These are phyloP conservation scores for Chaitophorus viminalis DNA, from an alignment of 2,888 invertebrate species.

Conservation along the genomic window DNA sequence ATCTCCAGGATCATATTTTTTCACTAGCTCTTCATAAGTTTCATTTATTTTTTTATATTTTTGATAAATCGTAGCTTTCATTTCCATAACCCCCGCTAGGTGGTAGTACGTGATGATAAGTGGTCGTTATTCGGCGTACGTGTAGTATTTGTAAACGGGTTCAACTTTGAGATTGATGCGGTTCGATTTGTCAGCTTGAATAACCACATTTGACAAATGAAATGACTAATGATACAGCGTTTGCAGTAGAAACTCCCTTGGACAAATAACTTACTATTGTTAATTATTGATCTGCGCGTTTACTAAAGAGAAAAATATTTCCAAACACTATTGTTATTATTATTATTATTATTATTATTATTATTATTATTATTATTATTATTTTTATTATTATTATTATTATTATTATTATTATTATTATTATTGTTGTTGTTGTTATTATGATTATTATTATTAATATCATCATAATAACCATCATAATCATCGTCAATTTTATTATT, in stretches of 20 bases:
- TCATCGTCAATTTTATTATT: no score
- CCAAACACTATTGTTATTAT: not conserved
- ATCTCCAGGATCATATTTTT: not conserved
- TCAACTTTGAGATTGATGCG: conserved; percentile 47
- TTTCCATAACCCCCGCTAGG: conserved; percentile 1
- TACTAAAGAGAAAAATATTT: not conserved
- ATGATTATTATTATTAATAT: no score
- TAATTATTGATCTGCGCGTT: conserved; percentile 39
- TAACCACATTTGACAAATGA: conserved; percentile 34
- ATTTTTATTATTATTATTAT: no score
- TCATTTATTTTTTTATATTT: not conserved
- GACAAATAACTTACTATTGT: conserved; percentile 7
- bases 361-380: no score
- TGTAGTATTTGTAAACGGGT: conserved; percentile 32
- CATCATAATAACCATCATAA: no score
- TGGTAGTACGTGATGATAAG: conserved; percentile 11
- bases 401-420: no score
- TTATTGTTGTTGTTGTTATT: no score
- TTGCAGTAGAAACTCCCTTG: not conserved
- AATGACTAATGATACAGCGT: conserved; percentile 27
- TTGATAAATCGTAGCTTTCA: conserved; percentile 17
- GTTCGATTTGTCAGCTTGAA: conserved; percentile 37
- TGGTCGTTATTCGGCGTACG: not conserved
- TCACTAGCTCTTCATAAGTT: not conserved
- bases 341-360: no score